Evolutionary conservation across 2,888 invertebrate genomes (phyloP).

Genomic region (Strigamia transsilvanica): DNA sequence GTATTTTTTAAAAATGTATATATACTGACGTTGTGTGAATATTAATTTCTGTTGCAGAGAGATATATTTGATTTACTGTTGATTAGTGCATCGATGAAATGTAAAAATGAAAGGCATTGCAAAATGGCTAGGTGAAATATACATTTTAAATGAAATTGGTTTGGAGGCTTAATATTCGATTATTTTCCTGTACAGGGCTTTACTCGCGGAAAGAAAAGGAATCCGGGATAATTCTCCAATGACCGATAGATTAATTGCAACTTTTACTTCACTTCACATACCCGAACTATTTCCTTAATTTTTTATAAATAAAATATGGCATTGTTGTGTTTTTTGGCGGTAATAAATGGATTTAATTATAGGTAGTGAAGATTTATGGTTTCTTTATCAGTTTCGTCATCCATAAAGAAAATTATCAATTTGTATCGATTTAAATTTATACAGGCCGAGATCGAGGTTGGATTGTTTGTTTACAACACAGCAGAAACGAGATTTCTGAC

Average conservation of each 20-base stretch:
- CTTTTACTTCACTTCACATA: neutral
- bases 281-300: neutral
- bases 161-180: neutral
- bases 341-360: no score
- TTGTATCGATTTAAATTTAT: no score
- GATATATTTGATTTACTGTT: constrained; percentile 55
- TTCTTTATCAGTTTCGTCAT: no score
- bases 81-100: constrained; percentile 55
- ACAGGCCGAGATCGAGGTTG: no score
- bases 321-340: no score
- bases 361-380: no score
- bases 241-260: constrained; percentile 55
- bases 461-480: neutral
- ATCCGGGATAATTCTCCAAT: constrained; percentile 55
- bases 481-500: neutral
- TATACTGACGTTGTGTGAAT: neutral
- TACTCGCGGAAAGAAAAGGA: constrained; percentile 55
- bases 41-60: constrained; percentile 51
- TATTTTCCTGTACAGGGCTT: constrained; percentile 32
- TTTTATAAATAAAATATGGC: neutral
- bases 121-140: constrained; percentile 55
- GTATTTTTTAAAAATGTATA: neutral
- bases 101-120: constrained; percentile 46
- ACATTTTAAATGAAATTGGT: neutral
- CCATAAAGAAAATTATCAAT: no score